Percentiles rank a stretch among this genome's conserved stretches.
Evolutionary conservation across 2,113 vertebrate genomes (phyloP).

Genomic region (Orthonyx spaldingii): DNA sequence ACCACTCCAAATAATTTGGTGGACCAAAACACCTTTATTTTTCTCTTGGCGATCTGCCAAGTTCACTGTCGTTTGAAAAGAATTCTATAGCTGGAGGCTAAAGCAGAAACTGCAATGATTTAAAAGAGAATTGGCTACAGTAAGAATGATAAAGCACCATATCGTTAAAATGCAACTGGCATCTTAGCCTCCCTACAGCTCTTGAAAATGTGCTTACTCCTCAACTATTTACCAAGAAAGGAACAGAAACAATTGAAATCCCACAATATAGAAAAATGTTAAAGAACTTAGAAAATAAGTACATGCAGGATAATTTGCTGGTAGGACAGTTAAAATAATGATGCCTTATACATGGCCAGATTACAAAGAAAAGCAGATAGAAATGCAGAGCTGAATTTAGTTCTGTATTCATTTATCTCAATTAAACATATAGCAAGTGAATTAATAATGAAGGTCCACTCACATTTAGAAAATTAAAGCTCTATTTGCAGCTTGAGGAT

Average conservation of each 20-base stretch:
- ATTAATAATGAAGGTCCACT: slow-evolving; percentile 51
- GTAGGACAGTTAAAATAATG: slow-evolving; percentile 59
- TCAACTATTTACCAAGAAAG: slow-evolving; percentile 82
- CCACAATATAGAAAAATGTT: slow-evolving; percentile 69
- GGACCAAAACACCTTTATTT: slow-evolving; percentile 83
- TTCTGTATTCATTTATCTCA: neutral
- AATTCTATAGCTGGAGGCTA: slow-evolving; percentile 84
- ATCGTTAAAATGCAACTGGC: slow-evolving; percentile 89
- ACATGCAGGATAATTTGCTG: slow-evolving; percentile 68
- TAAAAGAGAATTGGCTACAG: slow-evolving; percentile 89
- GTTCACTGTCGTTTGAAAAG: slow-evolving; percentile 81
- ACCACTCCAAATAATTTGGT: slow-evolving; percentile 79
- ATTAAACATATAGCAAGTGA: slow-evolving; percentile 58
- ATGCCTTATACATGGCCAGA: slow-evolving; percentile 33
- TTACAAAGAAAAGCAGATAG: slow-evolving; percentile 34
- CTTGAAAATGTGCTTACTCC: slow-evolving; percentile 79
- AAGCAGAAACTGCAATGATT: slow-evolving; percentile 84
- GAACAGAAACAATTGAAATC: slow-evolving; percentile 75
- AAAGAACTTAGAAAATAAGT: slow-evolving; percentile 54
- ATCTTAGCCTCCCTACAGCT: slow-evolving; percentile 81
- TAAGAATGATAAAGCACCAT: slow-evolving; percentile 79
- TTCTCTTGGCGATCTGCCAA: slow-evolving; percentile 79
- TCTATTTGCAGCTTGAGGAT: neutral
- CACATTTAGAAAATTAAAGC: slow-evolving; percentile 4
- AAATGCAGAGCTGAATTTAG: slow-evolving; percentile 12